These are phyloP conservation scores for Thymallus thymallus DNA, from an alignment of 2,113 vertebrate species.

Conservation along the genomic window DNA sequence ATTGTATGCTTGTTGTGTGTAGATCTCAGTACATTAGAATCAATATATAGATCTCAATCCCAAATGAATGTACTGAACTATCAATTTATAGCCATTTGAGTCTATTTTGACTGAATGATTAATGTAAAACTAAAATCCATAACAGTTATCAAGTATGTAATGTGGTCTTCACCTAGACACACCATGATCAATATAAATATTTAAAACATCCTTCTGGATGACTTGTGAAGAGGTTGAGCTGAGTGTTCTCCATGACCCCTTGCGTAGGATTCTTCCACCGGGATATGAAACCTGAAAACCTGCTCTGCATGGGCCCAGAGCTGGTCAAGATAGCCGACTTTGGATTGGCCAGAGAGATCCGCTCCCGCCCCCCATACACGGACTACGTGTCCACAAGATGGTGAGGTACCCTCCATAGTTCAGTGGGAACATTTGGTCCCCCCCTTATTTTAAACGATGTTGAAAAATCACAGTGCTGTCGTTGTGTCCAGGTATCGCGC, in stretches of 20 bases:
- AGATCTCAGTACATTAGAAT: no score
- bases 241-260: background rate
- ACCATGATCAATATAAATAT: background rate
- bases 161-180: no score
- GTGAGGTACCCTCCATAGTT: constrained; percentile 55
- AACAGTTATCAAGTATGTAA: background rate
- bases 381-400: constrained; percentile 97
- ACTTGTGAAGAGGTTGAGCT: background rate
- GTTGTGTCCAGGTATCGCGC: constrained; percentile 86
- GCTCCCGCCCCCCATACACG: constrained; percentile 95
- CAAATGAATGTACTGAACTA: no score
- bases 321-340: constrained; percentile 98
- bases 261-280: constrained; percentile 91
- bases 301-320: constrained; percentile 96
- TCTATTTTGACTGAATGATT: no score
- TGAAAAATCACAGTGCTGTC: background rate
- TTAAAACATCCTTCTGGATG: background rate
- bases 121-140: no score
- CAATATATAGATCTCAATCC: no score
- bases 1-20: no score
- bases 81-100: no score
- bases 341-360: constrained; percentile 93
- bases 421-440: no score
- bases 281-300: constrained; percentile 98
- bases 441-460: no score